Conservation (phyloP, 2,113 vertebrate genomes). For the Epinephelus moara region DNA sequence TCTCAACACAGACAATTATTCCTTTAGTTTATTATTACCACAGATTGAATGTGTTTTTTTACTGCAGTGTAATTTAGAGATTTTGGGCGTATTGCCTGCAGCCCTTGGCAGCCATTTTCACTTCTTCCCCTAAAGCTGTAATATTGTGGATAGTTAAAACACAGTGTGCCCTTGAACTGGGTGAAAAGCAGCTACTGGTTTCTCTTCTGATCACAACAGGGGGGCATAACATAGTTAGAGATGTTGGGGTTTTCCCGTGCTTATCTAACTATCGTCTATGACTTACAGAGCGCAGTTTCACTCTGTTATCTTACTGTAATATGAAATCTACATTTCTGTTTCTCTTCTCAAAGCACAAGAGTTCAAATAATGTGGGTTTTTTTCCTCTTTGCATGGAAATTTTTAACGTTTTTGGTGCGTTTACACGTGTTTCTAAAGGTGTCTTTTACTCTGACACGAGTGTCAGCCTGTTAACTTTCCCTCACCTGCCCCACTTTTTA, state of each 20-base stretch:
- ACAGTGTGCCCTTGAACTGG: constrained; percentile 39
- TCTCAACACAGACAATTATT: constrained; percentile 55
- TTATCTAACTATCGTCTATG: background rate
- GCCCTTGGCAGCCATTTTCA: constrained; percentile 29
- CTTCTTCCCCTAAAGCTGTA: constrained; percentile 28
- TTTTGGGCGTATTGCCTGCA: constrained; percentile 31
- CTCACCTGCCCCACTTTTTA: no score
- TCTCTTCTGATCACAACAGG: constrained; percentile 39
- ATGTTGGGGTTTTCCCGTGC: constrained; percentile 23
- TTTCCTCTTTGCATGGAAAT: background rate
- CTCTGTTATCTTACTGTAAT: constrained; percentile 3
- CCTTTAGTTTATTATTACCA: constrained; percentile 49
- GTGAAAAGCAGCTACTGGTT: constrained; percentile 34
- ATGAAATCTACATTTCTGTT: constrained; percentile 17
- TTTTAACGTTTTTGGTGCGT: constrained; percentile 1
- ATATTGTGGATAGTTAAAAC: constrained; percentile 23
- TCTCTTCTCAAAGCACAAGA: constrained; percentile 21
- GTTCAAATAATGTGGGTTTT: constrained; percentile 13
- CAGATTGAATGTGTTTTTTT: constrained; percentile 32
- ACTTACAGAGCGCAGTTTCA: constrained; percentile 38
- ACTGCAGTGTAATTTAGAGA: constrained; percentile 36
- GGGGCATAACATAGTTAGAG: constrained; percentile 34
- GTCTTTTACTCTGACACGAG: background rate
- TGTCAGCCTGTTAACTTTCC: constrained; percentile 12
- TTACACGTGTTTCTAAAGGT: constrained; percentile 23